Percentiles rank a stretch among this genome's conserved stretches.
These are phyloP conservation scores for Anhinga rufa DNA, from an alignment of 2,113 vertebrate genomes.

Conservation along the genomic window DNA sequence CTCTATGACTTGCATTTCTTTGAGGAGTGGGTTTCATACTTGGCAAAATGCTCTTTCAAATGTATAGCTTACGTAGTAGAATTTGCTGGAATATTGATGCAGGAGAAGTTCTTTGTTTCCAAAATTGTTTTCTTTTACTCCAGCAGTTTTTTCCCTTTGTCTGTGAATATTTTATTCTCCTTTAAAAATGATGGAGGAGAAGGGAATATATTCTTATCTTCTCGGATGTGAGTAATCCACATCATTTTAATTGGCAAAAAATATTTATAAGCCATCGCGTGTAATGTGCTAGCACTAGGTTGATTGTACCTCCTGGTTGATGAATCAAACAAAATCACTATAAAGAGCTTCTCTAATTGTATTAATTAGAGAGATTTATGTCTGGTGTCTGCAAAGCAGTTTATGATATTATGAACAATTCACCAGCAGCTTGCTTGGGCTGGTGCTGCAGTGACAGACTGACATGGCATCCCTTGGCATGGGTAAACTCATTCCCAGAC, in stretches of 20 bases:
- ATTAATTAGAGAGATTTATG: background rate
- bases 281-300: background rate
- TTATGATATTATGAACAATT: background rate
- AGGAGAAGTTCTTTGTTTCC: background rate
- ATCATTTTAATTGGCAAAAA: background rate
- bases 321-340: background rate
- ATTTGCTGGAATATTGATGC: background rate
- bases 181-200: background rate
- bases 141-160: background rate
- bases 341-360: background rate
- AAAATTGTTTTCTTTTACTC: background rate
- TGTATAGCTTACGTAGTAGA: background rate
- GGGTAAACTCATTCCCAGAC: background rate
- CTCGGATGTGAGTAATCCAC: background rate
- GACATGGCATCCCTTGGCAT: background rate
- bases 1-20: background rate
- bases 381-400: background rate
- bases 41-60: background rate
- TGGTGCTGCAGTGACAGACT: background rate
- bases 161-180: background rate
- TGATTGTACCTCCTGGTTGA: background rate
- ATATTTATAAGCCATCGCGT: background rate
- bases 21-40: background rate
- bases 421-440: background rate
- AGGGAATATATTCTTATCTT: background rate